Base-by-base conservation (phyloP, 2,888 invertebrate genomes). In the Acanthosoma haemorrhoidale region DNA sequence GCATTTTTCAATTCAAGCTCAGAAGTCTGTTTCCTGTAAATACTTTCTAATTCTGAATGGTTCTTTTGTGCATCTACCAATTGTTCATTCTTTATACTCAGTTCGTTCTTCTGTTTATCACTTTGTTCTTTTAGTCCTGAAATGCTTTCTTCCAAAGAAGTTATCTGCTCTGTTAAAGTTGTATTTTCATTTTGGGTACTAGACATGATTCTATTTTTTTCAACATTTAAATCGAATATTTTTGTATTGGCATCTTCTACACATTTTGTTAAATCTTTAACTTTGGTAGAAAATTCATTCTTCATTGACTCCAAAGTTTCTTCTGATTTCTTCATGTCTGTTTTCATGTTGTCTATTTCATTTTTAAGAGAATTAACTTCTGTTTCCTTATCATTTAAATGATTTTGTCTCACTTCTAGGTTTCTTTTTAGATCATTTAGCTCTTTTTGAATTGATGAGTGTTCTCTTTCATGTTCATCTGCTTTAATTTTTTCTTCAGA, bases 1-100 rank as follows among this genome's bases (percentile, higher is more conserved):
- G 38, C 16, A 16, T 18, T n/a, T 69, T 69, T 69, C n/a, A 16
- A 25, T 39, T 69, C 61, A 11, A 69, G 21, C 15, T 69, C 59
- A 13, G 43, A 59, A 39, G 3, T 25, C 38, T 68, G 59, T 31
- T 59, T 59, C 15, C 59, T 69, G 21, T 13, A 43, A 18, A 57
- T 11, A 3, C 31, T 34, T 15, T 59, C 59, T 32, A 69, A 36
- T 25, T 69, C 67, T 11, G 13, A 59, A 34, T 36, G 31, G 5
- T 57, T 9, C n/a, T 41, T 15, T 60, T 31, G n/a, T n/a, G 85
- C 82, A 58, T 81, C 82, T 72, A 82, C 80, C 68, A 87, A 76
- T 73, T 86, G 85, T 3, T 80, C 79, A 75, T 84, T 83, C 78
- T 87, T 86, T 76, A 85, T 84, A 74, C 83, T 81, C 16, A 77